phyloP scores from a whole-genome alignment of 2,888 invertebrate species.

The Acrobasis suavella region DNA sequence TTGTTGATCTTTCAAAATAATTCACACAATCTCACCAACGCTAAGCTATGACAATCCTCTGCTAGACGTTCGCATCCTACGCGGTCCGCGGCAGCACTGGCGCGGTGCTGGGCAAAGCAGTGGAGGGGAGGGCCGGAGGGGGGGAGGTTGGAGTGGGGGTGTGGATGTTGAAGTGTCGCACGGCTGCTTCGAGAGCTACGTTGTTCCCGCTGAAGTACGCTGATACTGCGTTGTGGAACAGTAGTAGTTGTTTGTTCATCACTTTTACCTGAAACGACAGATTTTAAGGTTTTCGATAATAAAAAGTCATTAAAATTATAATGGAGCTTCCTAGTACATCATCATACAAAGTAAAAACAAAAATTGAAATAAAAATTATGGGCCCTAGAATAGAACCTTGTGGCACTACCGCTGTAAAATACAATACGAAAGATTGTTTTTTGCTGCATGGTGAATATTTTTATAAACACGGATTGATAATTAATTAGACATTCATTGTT shows the following conservation, averaged over 20 bases:
- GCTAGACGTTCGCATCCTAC: constrained; percentile 15
- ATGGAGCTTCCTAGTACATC: too few relatives aligned
- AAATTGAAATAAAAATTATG: background rate
- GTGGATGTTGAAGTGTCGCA: constrained; percentile 97
- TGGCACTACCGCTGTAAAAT: background rate
- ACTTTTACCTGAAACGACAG: constrained; percentile 92
- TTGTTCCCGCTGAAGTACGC: constrained; percentile 99
- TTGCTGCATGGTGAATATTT: background rate
- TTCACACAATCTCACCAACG: background rate
- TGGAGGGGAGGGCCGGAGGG: constrained; percentile 28
- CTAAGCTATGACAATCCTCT: background rate
- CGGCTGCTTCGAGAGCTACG: constrained; percentile 94
- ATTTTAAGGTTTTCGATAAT: background rate
- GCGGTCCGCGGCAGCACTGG: constrained; percentile 24
- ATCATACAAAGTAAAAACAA: too few relatives aligned
- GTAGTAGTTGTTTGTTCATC: constrained; percentile 97
- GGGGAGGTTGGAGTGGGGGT: constrained; percentile 39
- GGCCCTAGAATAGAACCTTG: background rate
- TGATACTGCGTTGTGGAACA: constrained; percentile 98
- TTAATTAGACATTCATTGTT: too few relatives aligned
- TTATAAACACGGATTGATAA: background rate
- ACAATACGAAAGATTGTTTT: background rate
- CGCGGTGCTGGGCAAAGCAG: constrained; percentile 28
- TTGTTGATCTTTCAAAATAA: too few relatives aligned
- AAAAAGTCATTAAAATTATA: too few relatives aligned